phyloP scores from a whole-genome alignment of 2,797 vertebrate species.

The Gallinago stenura region DNA sequence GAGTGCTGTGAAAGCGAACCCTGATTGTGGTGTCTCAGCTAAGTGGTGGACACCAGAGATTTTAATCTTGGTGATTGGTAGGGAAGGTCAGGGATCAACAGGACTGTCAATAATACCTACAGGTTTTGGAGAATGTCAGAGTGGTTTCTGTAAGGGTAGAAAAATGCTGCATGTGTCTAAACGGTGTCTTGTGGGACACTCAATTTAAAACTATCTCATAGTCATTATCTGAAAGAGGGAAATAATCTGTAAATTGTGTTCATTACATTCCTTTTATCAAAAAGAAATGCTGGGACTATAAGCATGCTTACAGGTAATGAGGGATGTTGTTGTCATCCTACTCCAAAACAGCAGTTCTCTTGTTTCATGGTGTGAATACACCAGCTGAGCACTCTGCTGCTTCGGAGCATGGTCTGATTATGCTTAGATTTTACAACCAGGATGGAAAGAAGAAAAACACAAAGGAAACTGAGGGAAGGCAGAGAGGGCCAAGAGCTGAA shows the following conservation, averaged over 20 bases:
- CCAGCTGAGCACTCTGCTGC: background rate
- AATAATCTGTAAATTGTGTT: background rate
- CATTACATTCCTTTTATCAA: background rate
- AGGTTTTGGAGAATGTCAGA: background rate
- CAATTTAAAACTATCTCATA: background rate
- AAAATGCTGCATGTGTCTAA: fast-evolving
- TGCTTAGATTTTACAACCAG: background rate
- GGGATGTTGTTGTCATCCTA: background rate
- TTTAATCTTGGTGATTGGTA: background rate
- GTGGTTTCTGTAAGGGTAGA: background rate
- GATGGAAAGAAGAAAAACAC: background rate
- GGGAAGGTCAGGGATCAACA: background rate
- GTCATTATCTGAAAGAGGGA: background rate
- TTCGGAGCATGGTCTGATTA: background rate
- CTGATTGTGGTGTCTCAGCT: background rate
- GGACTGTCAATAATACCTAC: background rate
- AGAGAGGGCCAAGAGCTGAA: background rate
- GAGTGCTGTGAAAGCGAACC: background rate
- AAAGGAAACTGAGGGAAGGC: background rate
- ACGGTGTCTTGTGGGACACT: background rate
- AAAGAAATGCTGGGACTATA: background rate
- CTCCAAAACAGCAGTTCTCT: background rate
- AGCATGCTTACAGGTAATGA: background rate
- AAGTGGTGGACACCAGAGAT: background rate
- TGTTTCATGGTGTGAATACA: background rate